These are phyloP conservation scores for Harpagifer antarcticus DNA, from an alignment of 2,797 vertebrate genomes.

Conservation along the genomic window DNA sequence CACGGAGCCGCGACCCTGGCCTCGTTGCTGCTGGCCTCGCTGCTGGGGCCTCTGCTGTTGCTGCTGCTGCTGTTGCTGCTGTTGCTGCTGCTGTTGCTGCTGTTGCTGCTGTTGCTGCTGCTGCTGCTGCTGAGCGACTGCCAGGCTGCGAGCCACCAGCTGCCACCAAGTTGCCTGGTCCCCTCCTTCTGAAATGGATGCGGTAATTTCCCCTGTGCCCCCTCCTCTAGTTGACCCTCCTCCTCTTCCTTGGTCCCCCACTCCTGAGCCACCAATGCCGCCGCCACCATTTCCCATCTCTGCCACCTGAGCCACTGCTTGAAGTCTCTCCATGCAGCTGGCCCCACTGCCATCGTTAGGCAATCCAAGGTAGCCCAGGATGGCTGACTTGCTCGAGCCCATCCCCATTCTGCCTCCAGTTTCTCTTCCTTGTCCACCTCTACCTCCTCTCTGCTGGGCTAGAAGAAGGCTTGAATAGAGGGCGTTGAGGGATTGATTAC, in stretches of 20 bases:
- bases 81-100: constrained; percentile 71
- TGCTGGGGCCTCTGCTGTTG: constrained; percentile 71
- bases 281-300: constrained; percentile 82
- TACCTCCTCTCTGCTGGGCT: constrained; percentile 77
- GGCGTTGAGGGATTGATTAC: constrained; percentile 87
- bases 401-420: constrained; percentile 57
- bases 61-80: constrained; percentile 71
- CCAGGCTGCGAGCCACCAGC: constrained; percentile 82
- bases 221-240: constrained; percentile 64
- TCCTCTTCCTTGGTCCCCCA: constrained; percentile 62
- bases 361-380: constrained; percentile 89
- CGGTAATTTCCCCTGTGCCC: constrained; percentile 49
- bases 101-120: constrained; percentile 67
- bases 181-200: constrained; percentile 67
- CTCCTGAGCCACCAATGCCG: constrained; percentile 39
- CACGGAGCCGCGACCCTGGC: constrained; percentile 69
- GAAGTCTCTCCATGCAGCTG: constrained; percentile 89
- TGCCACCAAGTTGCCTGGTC: constrained; percentile 88
- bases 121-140: constrained; percentile 80
- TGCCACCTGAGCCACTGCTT: constrained; percentile 89
- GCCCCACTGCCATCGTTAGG: constrained; percentile 84
- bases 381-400: constrained; percentile 83
- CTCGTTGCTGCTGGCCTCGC: constrained; percentile 69
- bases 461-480: constrained; percentile 91
- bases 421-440: constrained; percentile 72